Conservation (phyloP, 1,140 invertebrate genomes). For the Drosophila sturtevanti region DNA sequence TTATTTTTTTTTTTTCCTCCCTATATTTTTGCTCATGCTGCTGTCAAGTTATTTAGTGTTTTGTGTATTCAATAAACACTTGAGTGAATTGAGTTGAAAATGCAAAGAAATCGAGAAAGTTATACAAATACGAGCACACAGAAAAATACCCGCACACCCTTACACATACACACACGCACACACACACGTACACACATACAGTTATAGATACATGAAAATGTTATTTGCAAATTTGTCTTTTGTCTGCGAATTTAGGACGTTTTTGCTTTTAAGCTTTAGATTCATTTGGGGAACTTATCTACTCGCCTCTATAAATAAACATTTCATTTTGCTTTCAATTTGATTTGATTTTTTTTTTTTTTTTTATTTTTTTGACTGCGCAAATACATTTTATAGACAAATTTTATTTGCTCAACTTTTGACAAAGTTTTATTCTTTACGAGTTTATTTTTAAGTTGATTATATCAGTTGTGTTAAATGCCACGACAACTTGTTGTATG, state of each 20-base stretch:
- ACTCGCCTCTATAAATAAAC: constrained; percentile 52
- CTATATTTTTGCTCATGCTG: not conserved
- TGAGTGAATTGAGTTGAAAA: constrained; percentile 50
- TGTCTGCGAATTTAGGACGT: constrained; percentile 42
- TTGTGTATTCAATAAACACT: constrained; percentile 59
- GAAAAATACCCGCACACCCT: constrained; percentile 9
- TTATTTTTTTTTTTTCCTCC: not conserved
- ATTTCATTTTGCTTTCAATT: constrained; percentile 26
- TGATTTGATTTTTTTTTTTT: constrained; percentile 26
- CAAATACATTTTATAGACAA: constrained; percentile 19
- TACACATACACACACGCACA: constrained; percentile 8
- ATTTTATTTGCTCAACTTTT: constrained; percentile 19
- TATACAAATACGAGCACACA: constrained; percentile 38
- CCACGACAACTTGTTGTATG: not conserved
- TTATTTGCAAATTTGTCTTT: constrained; percentile 66
- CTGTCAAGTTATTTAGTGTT: constrained; percentile 29
- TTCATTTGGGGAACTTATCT: constrained; percentile 38
- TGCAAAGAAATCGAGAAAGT: constrained; percentile 72
- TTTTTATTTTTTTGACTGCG: constrained; percentile 7
- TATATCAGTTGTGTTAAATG: not conserved
- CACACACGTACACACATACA: constrained; percentile 3
- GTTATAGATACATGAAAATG: constrained; percentile 17
- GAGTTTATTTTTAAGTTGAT: not conserved
- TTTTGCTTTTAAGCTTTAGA: constrained; percentile 8
- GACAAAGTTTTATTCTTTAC: not conserved